Base-by-base conservation (phyloP, 1,140 invertebrate species). In the Drosophila saltans region DNA sequence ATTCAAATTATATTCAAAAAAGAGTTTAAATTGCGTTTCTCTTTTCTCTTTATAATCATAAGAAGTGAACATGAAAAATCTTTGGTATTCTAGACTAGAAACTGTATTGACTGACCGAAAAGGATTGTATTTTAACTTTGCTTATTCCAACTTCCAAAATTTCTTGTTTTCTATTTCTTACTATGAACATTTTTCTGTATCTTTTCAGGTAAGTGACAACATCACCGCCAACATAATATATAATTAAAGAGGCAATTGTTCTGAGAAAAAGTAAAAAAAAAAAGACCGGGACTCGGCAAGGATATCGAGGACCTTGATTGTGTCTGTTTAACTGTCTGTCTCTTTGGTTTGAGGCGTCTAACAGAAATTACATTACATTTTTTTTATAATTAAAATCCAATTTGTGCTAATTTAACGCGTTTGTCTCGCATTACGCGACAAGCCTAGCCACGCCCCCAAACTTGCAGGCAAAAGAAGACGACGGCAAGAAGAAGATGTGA, bases 301-400 rank as follows among this genome's bases (percentile, higher is more conserved):
- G 24, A 28, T 16, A 60, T 43, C n/a, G 8, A 24, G 16, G 30
- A 16, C 52, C 40, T n/a, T 59, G 24, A 43, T 64, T 48, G 56
- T 68, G 43, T 30, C 21, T 62, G 33, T 36, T 36, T 36, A 3
- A 36, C 3, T 36, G 52, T 45, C 52, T 64, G 16, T 16, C 16
- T 16, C 16, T 16, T 16, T 16, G 45, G 45, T 48, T 48, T 48
- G 45, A 21, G 70, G 30, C 57, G 43, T 48, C 26, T 59, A 58
- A 11, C 24, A 65, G 68, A 65, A 66, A 78, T 78, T 62, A 81
- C 59, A 60, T 78, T 68, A 72, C 40, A 61, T 61, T 73, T 75
- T 60, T 66, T 61, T 73, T 79, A 72, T 72, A 83, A 88, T 83
- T 89, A 83, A 80, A 78, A 72, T 72, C 66, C 66, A 75, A 83